These are phyloP conservation scores for Orussus abietinus DNA, from an alignment of 1,140 invertebrate species.

Conservation along the genomic window DNA sequence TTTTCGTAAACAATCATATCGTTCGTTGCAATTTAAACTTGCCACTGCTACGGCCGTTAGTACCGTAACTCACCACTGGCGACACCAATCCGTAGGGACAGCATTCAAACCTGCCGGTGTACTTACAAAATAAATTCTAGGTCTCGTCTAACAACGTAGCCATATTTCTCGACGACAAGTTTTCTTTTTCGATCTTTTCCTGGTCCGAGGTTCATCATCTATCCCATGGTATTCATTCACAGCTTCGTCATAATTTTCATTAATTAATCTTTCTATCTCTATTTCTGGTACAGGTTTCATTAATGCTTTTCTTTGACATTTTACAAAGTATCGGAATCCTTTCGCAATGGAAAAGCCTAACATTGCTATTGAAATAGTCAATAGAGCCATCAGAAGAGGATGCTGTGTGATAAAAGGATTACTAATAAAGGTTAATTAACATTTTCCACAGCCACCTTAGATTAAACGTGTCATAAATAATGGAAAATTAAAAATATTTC, in stretches of 20 bases:
- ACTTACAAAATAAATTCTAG: no score
- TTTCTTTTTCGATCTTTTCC: constrained; percentile 66
- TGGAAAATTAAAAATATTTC: constrained; percentile 10
- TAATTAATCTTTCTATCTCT: constrained; percentile 30
- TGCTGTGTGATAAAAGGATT: constrained; percentile 47
- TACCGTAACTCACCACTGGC: no score
- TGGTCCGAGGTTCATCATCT: constrained; percentile 68
- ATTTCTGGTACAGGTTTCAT: constrained; percentile 37
- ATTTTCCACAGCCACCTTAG: no score
- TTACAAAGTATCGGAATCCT: constrained; percentile 56
- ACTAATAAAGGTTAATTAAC: no score
- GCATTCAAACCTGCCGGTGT: no score
- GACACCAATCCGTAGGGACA: no score
- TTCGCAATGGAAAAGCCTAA: constrained; percentile 58
- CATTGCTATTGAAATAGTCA: constrained; percentile 59
- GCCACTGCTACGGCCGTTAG: no score
- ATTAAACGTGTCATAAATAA: no score
- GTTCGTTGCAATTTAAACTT: no score
- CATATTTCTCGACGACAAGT: no score
- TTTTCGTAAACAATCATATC: no score
- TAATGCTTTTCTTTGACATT: constrained; percentile 54
- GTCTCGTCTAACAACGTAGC: no score
- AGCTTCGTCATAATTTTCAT: constrained; percentile 30
- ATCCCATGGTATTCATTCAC: constrained; percentile 46
- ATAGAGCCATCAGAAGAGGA: constrained; percentile 58